Evolutionary conservation across 2,888 invertebrate species (phyloP).

Genomic region (Phymatocera aterrima): DNA sequence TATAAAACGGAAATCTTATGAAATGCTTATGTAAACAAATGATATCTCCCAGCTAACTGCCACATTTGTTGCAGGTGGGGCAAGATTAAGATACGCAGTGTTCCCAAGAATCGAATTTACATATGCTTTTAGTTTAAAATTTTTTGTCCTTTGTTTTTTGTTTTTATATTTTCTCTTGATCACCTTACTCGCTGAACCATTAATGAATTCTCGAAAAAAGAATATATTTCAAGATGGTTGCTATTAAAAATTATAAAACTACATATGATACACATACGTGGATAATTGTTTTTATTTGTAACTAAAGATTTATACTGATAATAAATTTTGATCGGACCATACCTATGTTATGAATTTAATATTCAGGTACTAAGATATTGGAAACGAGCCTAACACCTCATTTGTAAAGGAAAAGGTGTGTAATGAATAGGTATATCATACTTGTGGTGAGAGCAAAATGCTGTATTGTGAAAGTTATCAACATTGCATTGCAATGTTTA

Average conservation of each 20-base stretch:
- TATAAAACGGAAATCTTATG: not conserved
- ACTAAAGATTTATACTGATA: not conserved
- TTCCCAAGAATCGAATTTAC: not conserved
- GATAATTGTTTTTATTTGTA: conserved; percentile 13
- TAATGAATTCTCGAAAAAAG: conserved; percentile 4
- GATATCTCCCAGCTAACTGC: not conserved
- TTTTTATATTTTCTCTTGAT: not conserved
- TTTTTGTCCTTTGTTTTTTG: too few relatives aligned
- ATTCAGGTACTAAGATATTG: not conserved
- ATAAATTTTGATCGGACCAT: conserved; percentile 14
- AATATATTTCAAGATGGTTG: not conserved
- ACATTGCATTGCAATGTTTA: not conserved
- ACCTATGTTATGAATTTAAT: conserved; percentile 13
- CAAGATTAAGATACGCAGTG: not conserved
- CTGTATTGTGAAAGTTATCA: not conserved
- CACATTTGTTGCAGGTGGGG: not conserved
- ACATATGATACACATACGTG: not conserved
- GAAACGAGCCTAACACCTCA: not conserved
- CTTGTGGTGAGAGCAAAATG: not conserved
- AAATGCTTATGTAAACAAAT: not conserved
- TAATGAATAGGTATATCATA: not conserved
- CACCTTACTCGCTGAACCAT: conserved; percentile 11
- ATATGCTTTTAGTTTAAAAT: not conserved
- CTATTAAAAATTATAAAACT: not conserved
- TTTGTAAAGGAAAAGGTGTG: not conserved